Conservation (phyloP, 2,888 invertebrate genomes). For the Teleogryllus oceanicus region DNA sequence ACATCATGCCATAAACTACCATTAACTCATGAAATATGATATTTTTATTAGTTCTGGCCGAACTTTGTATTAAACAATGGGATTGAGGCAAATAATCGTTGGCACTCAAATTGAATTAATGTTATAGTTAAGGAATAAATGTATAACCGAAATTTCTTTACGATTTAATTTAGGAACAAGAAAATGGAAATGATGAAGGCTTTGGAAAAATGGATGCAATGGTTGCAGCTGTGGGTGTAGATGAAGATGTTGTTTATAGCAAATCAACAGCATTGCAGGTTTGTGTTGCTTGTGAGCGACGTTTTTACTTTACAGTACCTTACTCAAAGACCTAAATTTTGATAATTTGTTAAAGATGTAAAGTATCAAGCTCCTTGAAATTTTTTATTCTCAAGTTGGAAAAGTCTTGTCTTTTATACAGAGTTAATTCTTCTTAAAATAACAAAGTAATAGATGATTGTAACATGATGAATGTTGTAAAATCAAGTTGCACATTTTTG, state of each 20-base stretch:
- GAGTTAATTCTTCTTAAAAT: too few relatives aligned
- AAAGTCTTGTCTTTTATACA: too few relatives aligned
- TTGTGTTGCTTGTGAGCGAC: constrained; percentile 28
- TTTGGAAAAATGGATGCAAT: constrained; percentile 85
- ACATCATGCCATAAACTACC: too few relatives aligned
- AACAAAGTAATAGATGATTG: too few relatives aligned
- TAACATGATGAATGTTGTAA: too few relatives aligned
- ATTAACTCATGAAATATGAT: too few relatives aligned
- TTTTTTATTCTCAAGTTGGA: too few relatives aligned
- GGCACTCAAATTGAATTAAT: neutral
- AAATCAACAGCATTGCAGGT: constrained; percentile 95
- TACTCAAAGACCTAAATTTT: too few relatives aligned
- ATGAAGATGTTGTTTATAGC: constrained; percentile 93
- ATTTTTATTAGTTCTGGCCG: neutral
- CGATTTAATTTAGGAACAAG: constrained; percentile 51
- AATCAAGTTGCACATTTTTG: too few relatives aligned
- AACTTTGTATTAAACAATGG: neutral
- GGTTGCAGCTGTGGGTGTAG: constrained; percentile 86
- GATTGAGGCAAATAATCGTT: neutral
- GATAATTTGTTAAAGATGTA: too few relatives aligned
- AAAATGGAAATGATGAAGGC: constrained; percentile 67
- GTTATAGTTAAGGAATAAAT: neutral
- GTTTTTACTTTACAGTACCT: neutral
- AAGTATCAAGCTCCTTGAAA: too few relatives aligned
- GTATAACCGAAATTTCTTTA: constrained; percentile 11